These are phyloP conservation scores for Alosa alosa DNA, from an alignment of 2,113 vertebrate species.

Conservation along the genomic window DNA sequence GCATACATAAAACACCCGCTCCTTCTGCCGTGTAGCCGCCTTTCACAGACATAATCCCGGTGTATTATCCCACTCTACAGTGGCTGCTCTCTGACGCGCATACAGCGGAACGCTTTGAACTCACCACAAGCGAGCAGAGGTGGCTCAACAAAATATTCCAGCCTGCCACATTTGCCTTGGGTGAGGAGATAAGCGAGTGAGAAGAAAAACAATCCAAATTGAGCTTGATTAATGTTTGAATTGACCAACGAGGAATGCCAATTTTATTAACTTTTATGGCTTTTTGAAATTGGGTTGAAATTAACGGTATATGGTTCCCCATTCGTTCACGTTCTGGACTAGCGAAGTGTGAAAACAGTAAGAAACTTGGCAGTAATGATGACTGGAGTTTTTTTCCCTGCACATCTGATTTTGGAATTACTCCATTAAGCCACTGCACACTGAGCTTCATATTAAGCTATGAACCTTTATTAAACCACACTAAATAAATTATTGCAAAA, in stretches of 20 bases:
- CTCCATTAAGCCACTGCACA: neutral
- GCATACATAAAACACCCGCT: slow-evolving; percentile 2
- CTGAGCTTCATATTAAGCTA: neutral
- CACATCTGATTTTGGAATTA: neutral
- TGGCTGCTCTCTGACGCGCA: neutral
- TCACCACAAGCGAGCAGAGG: neutral
- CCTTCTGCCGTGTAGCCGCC: neutral
- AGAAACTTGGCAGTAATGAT: neutral
- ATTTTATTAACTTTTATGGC: neutral
- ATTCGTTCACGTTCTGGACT: neutral
- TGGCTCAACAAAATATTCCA: neutral
- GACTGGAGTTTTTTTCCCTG: neutral
- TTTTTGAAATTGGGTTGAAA: neutral
- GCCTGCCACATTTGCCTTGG: neutral
- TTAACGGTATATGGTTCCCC: neutral
- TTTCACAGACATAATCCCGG: neutral
- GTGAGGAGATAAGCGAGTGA: neutral
- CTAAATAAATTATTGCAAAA: neutral
- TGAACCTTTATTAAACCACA: neutral
- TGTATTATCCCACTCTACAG: neutral
- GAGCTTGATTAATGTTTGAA: neutral
- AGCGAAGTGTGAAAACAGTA: neutral
- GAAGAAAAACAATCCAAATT: neutral
- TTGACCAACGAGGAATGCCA: neutral
- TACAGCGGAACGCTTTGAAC: slow-evolving; percentile 7